Evolutionary conservation across 2,797 vertebrate species (phyloP).

Genomic region (Scolopax rusticola): DNA sequence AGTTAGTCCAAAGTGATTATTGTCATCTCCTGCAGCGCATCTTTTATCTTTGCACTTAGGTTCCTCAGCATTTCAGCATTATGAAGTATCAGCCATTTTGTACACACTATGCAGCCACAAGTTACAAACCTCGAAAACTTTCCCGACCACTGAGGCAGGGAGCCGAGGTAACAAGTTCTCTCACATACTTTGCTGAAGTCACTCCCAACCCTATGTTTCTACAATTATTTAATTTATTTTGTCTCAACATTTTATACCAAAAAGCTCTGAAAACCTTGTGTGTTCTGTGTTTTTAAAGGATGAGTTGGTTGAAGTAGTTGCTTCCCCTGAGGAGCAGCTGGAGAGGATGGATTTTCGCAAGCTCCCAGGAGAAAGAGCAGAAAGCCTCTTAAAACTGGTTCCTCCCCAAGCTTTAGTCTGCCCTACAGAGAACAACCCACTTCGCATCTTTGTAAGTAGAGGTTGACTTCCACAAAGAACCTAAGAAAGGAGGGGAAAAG

Average conservation of each 20-base stretch:
- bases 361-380: not conserved
- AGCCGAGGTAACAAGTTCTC: slow-evolving; percentile 74
- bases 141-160: slow-evolving; percentile 72
- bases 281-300: slow-evolving; percentile 73
- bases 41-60: slow-evolving; percentile 63
- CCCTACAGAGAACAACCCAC: slow-evolving; percentile 61
- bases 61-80: slow-evolving; percentile 75
- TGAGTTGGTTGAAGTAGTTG: slow-evolving; percentile 66
- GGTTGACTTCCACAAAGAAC: not conserved
- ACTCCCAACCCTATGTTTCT: not conserved
- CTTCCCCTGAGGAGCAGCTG: not conserved
- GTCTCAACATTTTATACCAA: not conserved
- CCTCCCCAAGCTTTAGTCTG: slow-evolving; percentile 71
- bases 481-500: not conserved
- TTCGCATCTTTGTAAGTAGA: slow-evolving; percentile 82
- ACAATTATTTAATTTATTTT: not conserved
- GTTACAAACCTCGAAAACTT: slow-evolving; percentile 71
- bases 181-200: not conserved
- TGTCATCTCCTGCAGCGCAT: not conserved
- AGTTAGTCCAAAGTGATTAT: not conserved
- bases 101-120: slow-evolving; percentile 54
- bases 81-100: slow-evolving; percentile 75
- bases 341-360: not conserved
- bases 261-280: not conserved
- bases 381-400: slow-evolving; percentile 67